phyloP scores from a whole-genome alignment of 2,888 invertebrate genomes.

The Patella pellucida region DNA sequence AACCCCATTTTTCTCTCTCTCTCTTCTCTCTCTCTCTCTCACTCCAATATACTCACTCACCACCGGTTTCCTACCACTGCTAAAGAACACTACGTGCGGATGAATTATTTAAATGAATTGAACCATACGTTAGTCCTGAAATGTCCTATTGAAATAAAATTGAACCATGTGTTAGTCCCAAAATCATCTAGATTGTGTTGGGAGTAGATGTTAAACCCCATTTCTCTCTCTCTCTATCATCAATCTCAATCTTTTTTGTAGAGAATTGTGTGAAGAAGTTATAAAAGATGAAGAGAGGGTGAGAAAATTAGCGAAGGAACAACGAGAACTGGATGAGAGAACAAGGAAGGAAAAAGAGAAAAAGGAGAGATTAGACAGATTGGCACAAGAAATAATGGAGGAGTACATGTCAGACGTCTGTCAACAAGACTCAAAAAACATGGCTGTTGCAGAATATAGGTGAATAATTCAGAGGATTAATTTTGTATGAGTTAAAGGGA shows the following conservation, averaged over 20 bases:
- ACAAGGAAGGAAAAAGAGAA: constrained; percentile 15
- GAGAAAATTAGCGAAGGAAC: not conserved
- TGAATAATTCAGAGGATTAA: constrained; percentile 16
- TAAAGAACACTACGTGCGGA: no score
- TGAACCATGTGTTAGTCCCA: no score
- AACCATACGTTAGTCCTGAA: no score
- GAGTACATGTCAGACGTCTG: constrained; percentile 42
- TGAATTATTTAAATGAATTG: no score
- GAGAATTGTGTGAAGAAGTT: constrained; percentile 12
- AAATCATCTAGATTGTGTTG: no score
- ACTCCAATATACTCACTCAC: no score
- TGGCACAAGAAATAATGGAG: constrained; percentile 33
- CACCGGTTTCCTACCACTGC: no score
- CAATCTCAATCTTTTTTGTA: not conserved
- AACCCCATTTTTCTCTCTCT: no score
- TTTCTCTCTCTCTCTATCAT: not conserved
- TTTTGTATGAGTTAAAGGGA: no score
- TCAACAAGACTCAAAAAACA: constrained; percentile 37
- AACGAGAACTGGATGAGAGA: constrained; percentile 14
- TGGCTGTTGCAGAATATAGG: constrained; percentile 47
- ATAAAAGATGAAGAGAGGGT: not conserved
- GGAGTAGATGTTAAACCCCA: no score
- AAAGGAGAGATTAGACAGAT: constrained; percentile 31
- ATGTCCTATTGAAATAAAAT: no score
- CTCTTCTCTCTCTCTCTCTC: no score